Evolutionary conservation across 2,797 vertebrate species (phyloP).

Genomic region (Lithobates sylvaticus): DNA sequence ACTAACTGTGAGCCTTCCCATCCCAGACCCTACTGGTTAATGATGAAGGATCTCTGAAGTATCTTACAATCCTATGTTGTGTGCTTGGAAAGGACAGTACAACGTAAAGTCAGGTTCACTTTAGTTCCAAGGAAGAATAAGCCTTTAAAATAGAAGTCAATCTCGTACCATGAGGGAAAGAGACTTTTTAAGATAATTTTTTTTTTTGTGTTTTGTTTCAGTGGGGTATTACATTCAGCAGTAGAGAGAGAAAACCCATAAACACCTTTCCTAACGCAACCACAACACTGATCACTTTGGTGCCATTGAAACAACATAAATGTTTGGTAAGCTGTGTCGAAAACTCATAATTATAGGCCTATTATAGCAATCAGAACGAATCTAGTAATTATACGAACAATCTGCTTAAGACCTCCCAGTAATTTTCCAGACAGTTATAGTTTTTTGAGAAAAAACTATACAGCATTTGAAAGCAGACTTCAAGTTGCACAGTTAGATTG

Average conservation of each 20-base stretch:
- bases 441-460: conserved; percentile 19
- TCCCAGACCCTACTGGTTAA: too few relatives aligned
- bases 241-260: conserved; percentile 3
- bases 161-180: not conserved
- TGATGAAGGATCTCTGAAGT: too few relatives aligned
- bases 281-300: conserved; percentile 22
- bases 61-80: too few relatives aligned
- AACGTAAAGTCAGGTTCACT: not conserved
- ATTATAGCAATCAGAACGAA: conserved; percentile 54
- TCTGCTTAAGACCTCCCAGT: conserved; percentile 31
- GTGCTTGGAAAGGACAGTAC: too few relatives aligned
- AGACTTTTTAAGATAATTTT: not conserved
- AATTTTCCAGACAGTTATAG: conserved; percentile 48
- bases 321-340: conserved; percentile 32
- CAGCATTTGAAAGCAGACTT: conserved; percentile 18
- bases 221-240: not conserved
- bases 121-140: not conserved
- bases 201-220: conserved; percentile 6
- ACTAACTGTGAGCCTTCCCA: too few relatives aligned
- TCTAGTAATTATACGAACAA: conserved; percentile 52
- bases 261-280: conserved; percentile 9
- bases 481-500: conserved; percentile 1
- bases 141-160: not conserved
- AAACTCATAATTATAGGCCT: conserved; percentile 51
- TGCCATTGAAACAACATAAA: conserved; percentile 43